Percentiles rank a stretch among this genome's conserved stretches.
Conservation (phyloP, 2,888 invertebrate genomes). For the Oxycera nigricornis region DNA sequence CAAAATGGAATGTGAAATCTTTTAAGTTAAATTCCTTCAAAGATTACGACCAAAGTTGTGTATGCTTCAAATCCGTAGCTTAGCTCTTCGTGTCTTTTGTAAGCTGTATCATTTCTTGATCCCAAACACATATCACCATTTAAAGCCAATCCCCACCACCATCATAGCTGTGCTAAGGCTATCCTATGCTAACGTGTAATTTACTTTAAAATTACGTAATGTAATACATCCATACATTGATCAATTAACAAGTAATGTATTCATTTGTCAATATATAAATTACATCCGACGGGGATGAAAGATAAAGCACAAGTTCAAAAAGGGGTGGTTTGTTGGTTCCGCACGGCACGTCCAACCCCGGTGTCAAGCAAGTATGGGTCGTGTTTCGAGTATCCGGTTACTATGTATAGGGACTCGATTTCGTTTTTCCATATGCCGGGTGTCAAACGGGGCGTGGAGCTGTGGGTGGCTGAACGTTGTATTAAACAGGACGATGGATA, state of each 20-base stretch:
- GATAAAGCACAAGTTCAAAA: conserved; percentile 34
- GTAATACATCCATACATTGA: conserved; percentile 56
- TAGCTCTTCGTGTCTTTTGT: too few relatives aligned
- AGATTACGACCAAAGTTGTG: too few relatives aligned
- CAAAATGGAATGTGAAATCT: too few relatives aligned
- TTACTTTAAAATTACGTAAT: conserved; percentile 52
- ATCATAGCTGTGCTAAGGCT: conserved; percentile 1
- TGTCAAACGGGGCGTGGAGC: conserved; percentile 23
- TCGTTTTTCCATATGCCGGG: conserved; percentile 32
- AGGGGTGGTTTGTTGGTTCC: conserved; percentile 31
- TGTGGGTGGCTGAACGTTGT: conserved; percentile 11
- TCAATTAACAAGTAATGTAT: conserved; percentile 63
- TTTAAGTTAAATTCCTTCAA: too few relatives aligned
- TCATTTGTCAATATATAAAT: conserved; percentile 62
- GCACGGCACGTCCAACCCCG: background rate
- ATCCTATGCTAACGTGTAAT: conserved; percentile 46
- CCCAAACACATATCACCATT: too few relatives aligned
- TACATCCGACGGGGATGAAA: conserved; percentile 51
- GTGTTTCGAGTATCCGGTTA: background rate
- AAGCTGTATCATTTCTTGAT: too few relatives aligned
- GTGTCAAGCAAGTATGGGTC: background rate
- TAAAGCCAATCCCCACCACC: too few relatives aligned
- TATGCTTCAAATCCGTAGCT: too few relatives aligned
- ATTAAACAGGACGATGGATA: conserved; percentile 18
- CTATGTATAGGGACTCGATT: background rate